These are phyloP conservation scores for Etheostoma perlongum DNA, from an alignment of 2,797 vertebrate species.

Conservation along the genomic window DNA sequence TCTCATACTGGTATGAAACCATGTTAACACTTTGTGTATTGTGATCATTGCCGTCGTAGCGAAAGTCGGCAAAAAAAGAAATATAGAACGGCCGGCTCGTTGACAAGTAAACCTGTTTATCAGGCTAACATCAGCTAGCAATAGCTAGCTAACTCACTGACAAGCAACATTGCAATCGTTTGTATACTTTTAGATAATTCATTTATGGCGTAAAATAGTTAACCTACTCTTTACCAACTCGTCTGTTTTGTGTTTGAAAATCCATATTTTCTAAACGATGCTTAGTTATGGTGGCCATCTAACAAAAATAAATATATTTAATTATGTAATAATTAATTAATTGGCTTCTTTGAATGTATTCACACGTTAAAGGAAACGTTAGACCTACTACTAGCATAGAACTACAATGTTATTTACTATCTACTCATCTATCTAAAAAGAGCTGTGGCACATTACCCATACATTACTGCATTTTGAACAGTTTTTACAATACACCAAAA, in stretches of 20 bases:
- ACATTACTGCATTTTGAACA: neutral
- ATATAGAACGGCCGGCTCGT: accelerated
- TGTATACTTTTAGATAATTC: neutral
- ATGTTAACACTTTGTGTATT: accelerated
- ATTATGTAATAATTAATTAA: neutral
- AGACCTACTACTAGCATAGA: too few relatives aligned
- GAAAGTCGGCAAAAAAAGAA: neutral
- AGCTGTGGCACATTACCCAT: neutral
- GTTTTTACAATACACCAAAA: neutral
- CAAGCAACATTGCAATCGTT: conserved; percentile 1
- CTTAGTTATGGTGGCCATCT: too few relatives aligned
- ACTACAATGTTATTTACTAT: too few relatives aligned
- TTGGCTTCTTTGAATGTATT: neutral
- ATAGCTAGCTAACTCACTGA: conserved; percentile 54
- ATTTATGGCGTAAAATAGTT: too few relatives aligned
- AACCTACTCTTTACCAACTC: neutral
- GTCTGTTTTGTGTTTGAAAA: neutral
- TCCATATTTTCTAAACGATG: neutral
- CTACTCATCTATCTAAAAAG: neutral
- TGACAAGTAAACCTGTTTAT: conserved; percentile 7
- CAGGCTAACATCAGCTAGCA: conserved; percentile 46
- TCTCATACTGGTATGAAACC: conserved; percentile 65
- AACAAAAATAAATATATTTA: neutral
- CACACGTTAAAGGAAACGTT: neutral
- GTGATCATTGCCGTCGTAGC: neutral